phyloP scores from a whole-genome alignment of 2,888 invertebrate species.

The Bombylius discolor region DNA sequence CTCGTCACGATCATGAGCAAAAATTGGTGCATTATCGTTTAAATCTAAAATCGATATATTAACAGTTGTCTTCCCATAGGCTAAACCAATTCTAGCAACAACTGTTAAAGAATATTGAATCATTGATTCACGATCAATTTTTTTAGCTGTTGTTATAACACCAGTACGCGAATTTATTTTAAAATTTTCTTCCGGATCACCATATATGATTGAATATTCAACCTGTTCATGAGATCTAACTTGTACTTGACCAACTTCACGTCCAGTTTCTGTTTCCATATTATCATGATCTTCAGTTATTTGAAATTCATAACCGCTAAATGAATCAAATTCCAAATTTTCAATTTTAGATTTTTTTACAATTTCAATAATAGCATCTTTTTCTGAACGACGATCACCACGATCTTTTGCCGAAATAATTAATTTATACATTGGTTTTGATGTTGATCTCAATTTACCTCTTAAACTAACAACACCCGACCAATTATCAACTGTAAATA shows the following conservation, averaged over 20 bases:
- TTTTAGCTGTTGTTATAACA: conserved; percentile 59
- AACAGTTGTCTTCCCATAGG: conserved; percentile 65
- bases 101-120: conserved; percentile 64
- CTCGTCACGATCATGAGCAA: conserved; percentile 65
- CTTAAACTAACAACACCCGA: conserved; percentile 62
- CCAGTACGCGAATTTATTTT: conserved; percentile 69
- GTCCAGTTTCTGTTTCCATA: conserved; percentile 42
- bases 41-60: conserved; percentile 72
- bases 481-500: conserved; percentile 65
- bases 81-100: conserved; percentile 62
- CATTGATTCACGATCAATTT: conserved; percentile 72
- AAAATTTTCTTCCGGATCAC: conserved; percentile 66
- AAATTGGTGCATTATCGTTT: conserved; percentile 83
- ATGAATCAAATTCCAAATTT: conserved; percentile 60
- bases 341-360: conserved; percentile 59
- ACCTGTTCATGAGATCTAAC: conserved; percentile 47
- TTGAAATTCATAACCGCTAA: conserved; percentile 67
- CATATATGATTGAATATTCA: conserved; percentile 64
- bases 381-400: conserved; percentile 57
- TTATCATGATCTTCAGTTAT: conserved; percentile 69
- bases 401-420: conserved; percentile 69
- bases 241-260: conserved; percentile 66
- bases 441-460: conserved; percentile 46
- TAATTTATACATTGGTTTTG: conserved; percentile 57
- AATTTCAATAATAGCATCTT: conserved; percentile 70